Evolutionary conservation across 2,888 invertebrate genomes (phyloP), one percentile per base, ranked within the genome.

Genomic region (Gandaritis pyraliata): DNA sequence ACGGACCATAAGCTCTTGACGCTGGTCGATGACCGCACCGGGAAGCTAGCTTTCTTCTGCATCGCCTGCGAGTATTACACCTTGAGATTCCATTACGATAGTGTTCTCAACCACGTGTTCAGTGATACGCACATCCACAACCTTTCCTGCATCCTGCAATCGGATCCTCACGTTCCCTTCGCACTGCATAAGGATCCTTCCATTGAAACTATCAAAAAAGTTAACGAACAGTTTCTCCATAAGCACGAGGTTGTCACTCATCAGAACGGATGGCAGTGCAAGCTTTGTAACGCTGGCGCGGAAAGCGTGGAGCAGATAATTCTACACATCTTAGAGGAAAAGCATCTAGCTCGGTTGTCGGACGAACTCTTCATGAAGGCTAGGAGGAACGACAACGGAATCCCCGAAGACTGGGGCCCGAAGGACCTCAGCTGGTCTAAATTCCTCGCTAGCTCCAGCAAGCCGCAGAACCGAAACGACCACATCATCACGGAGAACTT

Each of bases 31-130:
- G 92, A 92, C 57, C 83, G 92, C 18, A 91, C 92, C 0, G 92
- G 92, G 0, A 92, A 92, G 58, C 73, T 90, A 0, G 92, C 92
- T 0, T 92, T 92, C 73, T 92, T 92, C 70, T 92, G 92, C 73
- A 86, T 90, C 68, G 85, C 89, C 0, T 92, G 92, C 72, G 92
- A 92, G 69, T 92, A 91, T 62, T 92, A 92, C 58, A 92, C 91
- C 0, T 73, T 92, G 2, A 73, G 92, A 60, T 92, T 92, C 72
- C 83, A 90, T 38, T 92, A 92, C 59, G 92, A 92, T 63, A 91
- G 91, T 65, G 92, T 92, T 0, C 56, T 92, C 50, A 89, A 83
- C 55, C 92, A 92, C 48, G 88, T 92, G n/a, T 92, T 92, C 68
- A 88, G 87, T 58, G 88, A 90, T 16, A 85, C 80, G 0, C 92